Percentiles rank a stretch among this genome's conserved stretches.
Evolutionary conservation across 2,888 invertebrate genomes (phyloP).

Genomic region (Catonia carolina): DNA sequence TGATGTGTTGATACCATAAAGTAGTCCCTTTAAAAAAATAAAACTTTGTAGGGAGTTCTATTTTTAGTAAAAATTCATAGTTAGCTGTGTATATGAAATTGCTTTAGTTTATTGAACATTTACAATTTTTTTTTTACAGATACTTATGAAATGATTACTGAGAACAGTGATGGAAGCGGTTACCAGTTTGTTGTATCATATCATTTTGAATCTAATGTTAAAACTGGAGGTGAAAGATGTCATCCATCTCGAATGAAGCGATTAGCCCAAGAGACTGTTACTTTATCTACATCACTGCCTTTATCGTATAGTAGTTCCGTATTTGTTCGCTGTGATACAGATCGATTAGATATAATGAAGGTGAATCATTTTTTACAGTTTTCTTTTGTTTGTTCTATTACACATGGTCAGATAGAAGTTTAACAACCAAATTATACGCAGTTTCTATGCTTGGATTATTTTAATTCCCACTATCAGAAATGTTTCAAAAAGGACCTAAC

Average conservation of each 20-base stretch:
- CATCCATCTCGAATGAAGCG: conserved; percentile 84
- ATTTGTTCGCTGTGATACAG: conserved; percentile 91
- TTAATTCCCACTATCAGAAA: no score
- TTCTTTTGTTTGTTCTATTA: conserved; percentile 86
- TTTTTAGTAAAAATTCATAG: no score
- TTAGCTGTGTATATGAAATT: no score
- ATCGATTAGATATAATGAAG: conserved; percentile 93
- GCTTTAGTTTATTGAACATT: no score
- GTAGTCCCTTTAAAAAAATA: no score
- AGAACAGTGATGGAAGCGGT: conserved; percentile 60
- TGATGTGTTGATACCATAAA: no score
- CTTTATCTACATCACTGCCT: conserved; percentile 84
- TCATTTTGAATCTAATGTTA: conserved; percentile 82
- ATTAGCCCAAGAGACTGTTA: conserved; percentile 90
- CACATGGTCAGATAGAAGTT: no score
- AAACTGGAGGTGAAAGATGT: conserved; percentile 77
- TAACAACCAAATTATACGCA: no score
- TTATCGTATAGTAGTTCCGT: conserved; percentile 90
- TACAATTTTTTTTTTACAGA: conserved; percentile 58
- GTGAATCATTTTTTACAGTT: conserved; percentile 55
- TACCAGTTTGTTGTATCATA: conserved; percentile 81
- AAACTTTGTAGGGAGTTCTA: no score
- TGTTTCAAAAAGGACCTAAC: no score
- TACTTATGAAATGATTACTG: conserved; percentile 86
- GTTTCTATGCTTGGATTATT: no score